Base-by-base conservation (phyloP, 2,797 vertebrate genomes). In the Semaprochilodus insignis region DNA sequence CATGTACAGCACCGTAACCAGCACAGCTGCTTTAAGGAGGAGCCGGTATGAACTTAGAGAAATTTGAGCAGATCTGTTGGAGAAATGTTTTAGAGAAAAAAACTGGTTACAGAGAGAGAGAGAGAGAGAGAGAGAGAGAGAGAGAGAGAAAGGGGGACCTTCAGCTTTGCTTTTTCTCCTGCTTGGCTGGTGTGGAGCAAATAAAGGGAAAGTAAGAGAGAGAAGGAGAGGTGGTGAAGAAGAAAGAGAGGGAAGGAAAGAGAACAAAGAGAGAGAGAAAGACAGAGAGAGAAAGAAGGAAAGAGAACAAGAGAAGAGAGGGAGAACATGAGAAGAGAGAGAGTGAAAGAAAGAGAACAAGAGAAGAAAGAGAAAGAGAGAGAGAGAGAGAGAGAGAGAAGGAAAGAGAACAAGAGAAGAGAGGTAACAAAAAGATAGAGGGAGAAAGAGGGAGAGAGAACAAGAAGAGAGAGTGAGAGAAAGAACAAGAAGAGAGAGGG, bases 401-500 rank as follows among this genome's bases (percentile, higher is more conserved):
- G 8, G 16, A 51, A 11, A 71, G 44, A 25, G 44, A 25, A 21
- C 23, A 48, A 52, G n/a, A 72, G 48, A 52, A 17, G 23, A 19
- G 40, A 55, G 40, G 52, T 21, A 54, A 15, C 27, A 44, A 54
- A 75, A 36, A n/a, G 8, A 60, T 8, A 59, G 55, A n/a, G 57
- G 14, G 16, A 55, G 27, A 27, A 25, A 31, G 23, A 74, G 27
- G 34, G 52, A 31, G 52, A 55, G 25, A 54, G 51, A 15, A 36
- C 21, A 74, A 74, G 13, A 55, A 36, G 19, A 2, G 23, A 62
- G 52, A 27, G n/a, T 17, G 21, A 17, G 40, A 54, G 40, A 65
- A 44, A 65, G 36, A 44, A 23, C 14, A 40, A 65, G 40, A 62
- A 82, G 36, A 63, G 62, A 76, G 81, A 74, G 73, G 69, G 21